A percentile compares a stretch with the other conserved stretches of the same genome.
Evolutionary conservation across 1,140 invertebrate genomes (phyloP).

Genomic region (Belonocnema kinseyi): DNA sequence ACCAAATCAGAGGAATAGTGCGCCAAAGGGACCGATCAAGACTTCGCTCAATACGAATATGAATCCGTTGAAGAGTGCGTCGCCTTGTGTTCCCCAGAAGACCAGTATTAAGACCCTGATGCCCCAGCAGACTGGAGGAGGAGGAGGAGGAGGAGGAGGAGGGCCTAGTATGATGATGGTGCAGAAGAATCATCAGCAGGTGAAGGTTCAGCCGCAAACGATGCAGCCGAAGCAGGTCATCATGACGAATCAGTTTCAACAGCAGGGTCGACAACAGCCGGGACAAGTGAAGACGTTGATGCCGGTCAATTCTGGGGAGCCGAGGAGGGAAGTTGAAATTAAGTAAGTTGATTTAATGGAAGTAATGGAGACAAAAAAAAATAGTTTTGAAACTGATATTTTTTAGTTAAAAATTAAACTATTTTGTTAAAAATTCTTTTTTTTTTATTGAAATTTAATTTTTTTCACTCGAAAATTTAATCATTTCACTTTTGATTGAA

Average conservation of each 20-base stretch:
- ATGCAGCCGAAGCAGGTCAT: constrained; percentile 64
- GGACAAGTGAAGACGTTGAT: constrained; percentile 66
- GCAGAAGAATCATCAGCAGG: constrained; percentile 50
- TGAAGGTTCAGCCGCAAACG: constrained; percentile 63
- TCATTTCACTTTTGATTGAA: too few species aligned
- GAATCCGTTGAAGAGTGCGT: constrained; percentile 49
- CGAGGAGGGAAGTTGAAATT: constrained; percentile 54
- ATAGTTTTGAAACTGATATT: background rate
- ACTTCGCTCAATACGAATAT: constrained; percentile 64
- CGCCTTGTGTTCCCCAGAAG: constrained; percentile 48
- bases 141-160: too few species aligned
- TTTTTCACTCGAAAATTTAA: too few species aligned
- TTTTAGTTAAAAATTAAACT: too few species aligned
- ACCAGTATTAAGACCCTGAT: constrained; percentile 59
- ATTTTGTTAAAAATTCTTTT: too few species aligned
- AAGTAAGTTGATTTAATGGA: constrained; percentile 54
- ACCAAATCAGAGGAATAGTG: constrained; percentile 59
- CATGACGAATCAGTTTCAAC: constrained; percentile 51
- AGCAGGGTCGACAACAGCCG: constrained; percentile 50
- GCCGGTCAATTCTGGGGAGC: constrained; percentile 53
- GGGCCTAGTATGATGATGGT: constrained; percentile 47
- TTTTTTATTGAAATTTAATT: too few species aligned
- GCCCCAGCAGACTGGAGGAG: constrained; percentile 53
- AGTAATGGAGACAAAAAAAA: background rate
- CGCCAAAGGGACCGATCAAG: constrained; percentile 61